These are phyloP conservation scores for Agrotis exclamationis DNA, from an alignment of 2,888 invertebrate genomes.

Conservation along the genomic window DNA sequence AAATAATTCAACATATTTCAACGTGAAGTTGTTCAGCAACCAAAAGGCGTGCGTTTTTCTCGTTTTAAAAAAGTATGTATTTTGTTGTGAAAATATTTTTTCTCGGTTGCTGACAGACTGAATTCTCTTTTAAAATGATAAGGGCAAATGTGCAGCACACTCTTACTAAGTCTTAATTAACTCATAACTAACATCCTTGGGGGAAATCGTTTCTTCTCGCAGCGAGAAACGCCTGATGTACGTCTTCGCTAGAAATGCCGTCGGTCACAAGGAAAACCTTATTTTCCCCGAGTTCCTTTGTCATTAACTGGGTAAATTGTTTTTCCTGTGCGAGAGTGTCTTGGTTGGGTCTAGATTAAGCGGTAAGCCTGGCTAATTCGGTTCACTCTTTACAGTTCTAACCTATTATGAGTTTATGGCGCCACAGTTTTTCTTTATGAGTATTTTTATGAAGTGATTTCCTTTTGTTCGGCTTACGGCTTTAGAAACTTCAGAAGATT, in stretches of 20 bases:
- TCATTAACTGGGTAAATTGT: conserved; percentile 84
- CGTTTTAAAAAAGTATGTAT: conserved; percentile 12
- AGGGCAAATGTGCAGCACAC: conserved; percentile 30
- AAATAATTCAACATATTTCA: conserved; percentile 61
- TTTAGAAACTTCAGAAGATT: not conserved
- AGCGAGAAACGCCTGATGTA: conserved; percentile 55
- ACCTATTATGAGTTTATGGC: conserved; percentile 68
- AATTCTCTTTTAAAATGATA: conserved; percentile 39
- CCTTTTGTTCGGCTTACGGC: not conserved
- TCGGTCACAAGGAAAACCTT: conserved; percentile 73
- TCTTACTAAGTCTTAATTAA: conserved; percentile 61
- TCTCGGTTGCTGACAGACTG: conserved; percentile 2
- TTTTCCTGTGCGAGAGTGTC: conserved; percentile 78
- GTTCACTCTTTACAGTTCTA: conserved; percentile 65
- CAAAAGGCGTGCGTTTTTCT: conserved; percentile 11
- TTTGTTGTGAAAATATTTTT: conserved; percentile 20
- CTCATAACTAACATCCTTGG: conserved; percentile 60
- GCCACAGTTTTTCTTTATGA: conserved; percentile 45
- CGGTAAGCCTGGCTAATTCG: conserved; percentile 78
- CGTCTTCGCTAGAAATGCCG: conserved; percentile 59
- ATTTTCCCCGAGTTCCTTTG: conserved; percentile 78
- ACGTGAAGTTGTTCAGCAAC: conserved; percentile 26
- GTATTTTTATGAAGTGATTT: conserved; percentile 10
- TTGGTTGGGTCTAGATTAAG: conserved; percentile 82
- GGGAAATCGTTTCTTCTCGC: conserved; percentile 62